Evolutionary conservation across 2,797 vertebrate species (phyloP).

Genomic region (Oryzias dopingdopingensis): DNA sequence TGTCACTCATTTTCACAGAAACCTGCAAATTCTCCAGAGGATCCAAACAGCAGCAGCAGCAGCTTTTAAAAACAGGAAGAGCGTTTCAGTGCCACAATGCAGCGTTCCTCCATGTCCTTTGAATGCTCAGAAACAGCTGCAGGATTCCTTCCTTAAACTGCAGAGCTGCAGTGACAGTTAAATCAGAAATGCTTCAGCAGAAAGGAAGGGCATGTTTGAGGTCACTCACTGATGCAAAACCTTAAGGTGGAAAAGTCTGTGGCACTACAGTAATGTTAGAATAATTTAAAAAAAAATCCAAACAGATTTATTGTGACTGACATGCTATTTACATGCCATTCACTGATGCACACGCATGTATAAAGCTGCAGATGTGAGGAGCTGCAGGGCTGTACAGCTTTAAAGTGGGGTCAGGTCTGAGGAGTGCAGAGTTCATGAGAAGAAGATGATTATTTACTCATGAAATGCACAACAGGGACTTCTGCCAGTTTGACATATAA

Average conservation of each 20-base stretch:
- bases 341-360: too few relatives aligned
- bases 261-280: background rate
- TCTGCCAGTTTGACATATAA: too few relatives aligned
- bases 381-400: background rate
- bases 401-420: background rate
- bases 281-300: too few relatives aligned
- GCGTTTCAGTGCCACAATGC: background rate
- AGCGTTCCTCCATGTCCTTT: background rate
- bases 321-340: too few relatives aligned
- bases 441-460: background rate
- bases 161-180: background rate
- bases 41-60: background rate
- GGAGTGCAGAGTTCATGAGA: background rate
- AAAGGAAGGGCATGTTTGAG: constrained; percentile 2
- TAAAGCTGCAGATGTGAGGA: background rate
- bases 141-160: background rate
- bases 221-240: constrained; percentile 1
- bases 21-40: constrained; percentile 5
- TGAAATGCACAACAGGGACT: background rate
- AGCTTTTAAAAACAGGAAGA: constrained; percentile 12
- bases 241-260: background rate
- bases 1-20: constrained; percentile 26
- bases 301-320: too few relatives aligned
- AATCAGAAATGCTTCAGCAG: background rate
- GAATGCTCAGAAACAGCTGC: background rate